phyloP scores from a whole-genome alignment of 2,113 vertebrate species.

The Speoplatyrhinus poulsoni region DNA sequence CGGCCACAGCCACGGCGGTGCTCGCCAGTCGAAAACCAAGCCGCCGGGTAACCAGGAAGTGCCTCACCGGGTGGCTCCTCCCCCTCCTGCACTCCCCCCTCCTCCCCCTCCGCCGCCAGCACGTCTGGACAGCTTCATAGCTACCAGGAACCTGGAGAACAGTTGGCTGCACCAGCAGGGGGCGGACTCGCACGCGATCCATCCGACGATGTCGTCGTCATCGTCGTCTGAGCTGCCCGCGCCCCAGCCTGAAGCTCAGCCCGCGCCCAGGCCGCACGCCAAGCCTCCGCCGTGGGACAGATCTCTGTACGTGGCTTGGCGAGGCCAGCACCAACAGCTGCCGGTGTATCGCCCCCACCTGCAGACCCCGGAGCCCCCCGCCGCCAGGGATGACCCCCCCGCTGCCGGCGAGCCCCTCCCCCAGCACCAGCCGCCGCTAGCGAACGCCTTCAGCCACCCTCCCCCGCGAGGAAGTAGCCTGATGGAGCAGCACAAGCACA shows the following conservation, averaged over 20 bases:
- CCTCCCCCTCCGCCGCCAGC: conserved; percentile 66
- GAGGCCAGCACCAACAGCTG: conserved; percentile 41
- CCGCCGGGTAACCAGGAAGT: conserved; percentile 23
- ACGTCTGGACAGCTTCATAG: conserved; percentile 62
- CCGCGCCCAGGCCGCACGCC: conserved; percentile 23
- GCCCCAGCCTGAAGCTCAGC: conserved; percentile 18
- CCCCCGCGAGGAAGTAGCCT: conserved; percentile 60
- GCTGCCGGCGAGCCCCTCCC: conserved; percentile 27
- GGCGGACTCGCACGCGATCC: conserved; percentile 30
- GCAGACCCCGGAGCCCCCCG: conserved; percentile 46
- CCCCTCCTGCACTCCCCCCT: conserved; percentile 23
- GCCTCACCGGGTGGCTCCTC: conserved; percentile 1
- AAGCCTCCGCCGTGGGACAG: conserved; percentile 8
- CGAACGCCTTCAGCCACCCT: conserved; percentile 50
- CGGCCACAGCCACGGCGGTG: conserved; percentile 28
- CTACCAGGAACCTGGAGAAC: conserved; percentile 68
- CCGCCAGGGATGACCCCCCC: conserved; percentile 39
- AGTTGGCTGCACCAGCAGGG: conserved; percentile 35
- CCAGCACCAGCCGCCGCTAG: conserved; percentile 52
- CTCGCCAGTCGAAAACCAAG: too few relatives aligned
- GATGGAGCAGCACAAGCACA: conserved; percentile 61
- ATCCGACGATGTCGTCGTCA: conserved; percentile 35
- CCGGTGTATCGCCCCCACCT: conserved; percentile 40
- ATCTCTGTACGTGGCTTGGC: conserved; percentile 35
- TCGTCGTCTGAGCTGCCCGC: conserved; percentile 7